phyloP scores from a whole-genome alignment of 2,113 vertebrate genomes.

The Chaetodon trifascialis region DNA sequence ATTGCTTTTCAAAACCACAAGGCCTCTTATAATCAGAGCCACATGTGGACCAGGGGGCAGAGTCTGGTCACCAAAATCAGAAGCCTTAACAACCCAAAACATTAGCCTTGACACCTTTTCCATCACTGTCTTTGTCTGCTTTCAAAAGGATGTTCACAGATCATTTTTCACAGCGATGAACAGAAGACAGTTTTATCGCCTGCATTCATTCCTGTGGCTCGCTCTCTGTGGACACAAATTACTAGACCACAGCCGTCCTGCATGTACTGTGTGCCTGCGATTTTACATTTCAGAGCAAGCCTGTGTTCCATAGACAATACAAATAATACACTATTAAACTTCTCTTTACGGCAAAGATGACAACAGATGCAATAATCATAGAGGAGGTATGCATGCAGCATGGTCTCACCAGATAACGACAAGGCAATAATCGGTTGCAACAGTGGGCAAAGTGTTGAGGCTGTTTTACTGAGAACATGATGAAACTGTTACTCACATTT shows the following conservation, averaged over 20 bases:
- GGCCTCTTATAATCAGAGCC: conserved; percentile 65
- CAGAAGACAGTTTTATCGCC: background rate
- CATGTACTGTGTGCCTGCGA: conserved; percentile 15
- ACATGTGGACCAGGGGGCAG: conserved; percentile 61
- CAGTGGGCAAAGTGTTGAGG: background rate
- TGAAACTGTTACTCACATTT: conserved; percentile 18
- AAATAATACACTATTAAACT: background rate
- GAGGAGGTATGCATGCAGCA: background rate
- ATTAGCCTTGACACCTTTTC: conserved; percentile 66
- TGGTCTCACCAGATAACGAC: conserved; percentile 12
- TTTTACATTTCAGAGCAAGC: conserved; percentile 1
- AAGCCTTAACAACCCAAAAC: conserved; percentile 64
- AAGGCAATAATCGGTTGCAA: conserved; percentile 25
- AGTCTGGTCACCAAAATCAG: conserved; percentile 65
- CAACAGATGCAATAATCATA: conserved; percentile 19
- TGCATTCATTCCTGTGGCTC: conserved; percentile 34
- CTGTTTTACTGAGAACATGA: conserved; percentile 12
- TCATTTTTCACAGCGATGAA: conserved; percentile 63
- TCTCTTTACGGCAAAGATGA: conserved; percentile 7
- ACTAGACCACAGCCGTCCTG: conserved; percentile 50
- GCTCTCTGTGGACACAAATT: conserved; percentile 48
- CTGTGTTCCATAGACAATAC: conserved; percentile 8
- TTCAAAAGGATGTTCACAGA: conserved; percentile 56
- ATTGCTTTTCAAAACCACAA: conserved; percentile 58
- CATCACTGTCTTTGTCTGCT: conserved; percentile 71